Base-by-base conservation (phyloP, 2,888 invertebrate genomes). In the Acholoe squamosa region DNA sequence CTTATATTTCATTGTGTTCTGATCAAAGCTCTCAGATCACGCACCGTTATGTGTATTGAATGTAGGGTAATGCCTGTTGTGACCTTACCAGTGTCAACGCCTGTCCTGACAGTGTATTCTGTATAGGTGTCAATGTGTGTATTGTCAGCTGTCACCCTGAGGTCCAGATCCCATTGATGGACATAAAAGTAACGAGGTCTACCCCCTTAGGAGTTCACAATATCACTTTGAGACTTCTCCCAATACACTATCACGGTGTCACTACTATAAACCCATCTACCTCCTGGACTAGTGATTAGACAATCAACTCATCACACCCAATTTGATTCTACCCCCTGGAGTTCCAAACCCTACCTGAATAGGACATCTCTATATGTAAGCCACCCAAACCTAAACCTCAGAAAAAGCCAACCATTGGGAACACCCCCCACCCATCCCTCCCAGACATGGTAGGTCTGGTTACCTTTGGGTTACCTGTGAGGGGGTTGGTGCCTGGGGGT, bases 101-200 rank as follows among this genome's bases (percentile, higher is more conserved):
- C 61, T n/a, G n/a, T n/a, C 1, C 22, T 61, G 61, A 61, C 61
- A 61, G 61, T n/a, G 61, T 61, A 61, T n/a, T 61, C 12, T 61
- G 61, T 61, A 61, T 61, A n/a, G 61, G 61, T 61, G 61, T 61
- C 61, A 61, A 61, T 61, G n/a, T 22, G 80, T 80, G 80, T 34
- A 80, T 33, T 80, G 80, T 33, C n/a, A n/a, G 16, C 80, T 33
- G n/a, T 33, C 80, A 80, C 7, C 33, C 34, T 33, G 80, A 43
- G 16, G 80, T 34, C 34, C 34, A 34, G 80, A 43, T 22, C 80
- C 71, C 19, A 28, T 0, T 22, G 71, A 61, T 61, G 61, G 71
- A 14, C 14, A 71, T 28, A 25, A 19, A 12, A n/a, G 61, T 61
- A n/a, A 61, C 3, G 61, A n/a, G n/a, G 61, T n/a, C 14, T 14